Percentiles rank a stretch among this genome's conserved stretches.
Evolutionary conservation across 2,113 vertebrate genomes (phyloP).

Genomic region (Conger conger): DNA sequence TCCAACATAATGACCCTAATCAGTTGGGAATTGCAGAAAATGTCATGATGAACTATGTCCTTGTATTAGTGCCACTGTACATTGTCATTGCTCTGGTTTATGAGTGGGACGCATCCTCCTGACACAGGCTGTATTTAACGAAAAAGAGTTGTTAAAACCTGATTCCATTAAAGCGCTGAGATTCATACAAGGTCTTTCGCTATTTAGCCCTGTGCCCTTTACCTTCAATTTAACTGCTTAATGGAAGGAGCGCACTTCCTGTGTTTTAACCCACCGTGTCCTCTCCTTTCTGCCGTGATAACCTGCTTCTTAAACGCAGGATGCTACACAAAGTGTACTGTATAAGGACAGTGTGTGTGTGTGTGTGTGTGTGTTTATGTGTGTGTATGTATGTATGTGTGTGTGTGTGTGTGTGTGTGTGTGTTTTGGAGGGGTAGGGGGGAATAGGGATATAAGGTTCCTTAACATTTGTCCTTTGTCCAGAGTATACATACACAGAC

Average conservation of each 20-base stretch:
- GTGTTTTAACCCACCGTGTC: slow-evolving; percentile 49
- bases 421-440: slow-evolving; percentile 6
- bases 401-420: neutral
- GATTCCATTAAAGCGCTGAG: slow-evolving; percentile 90
- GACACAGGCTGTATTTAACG: slow-evolving; percentile 98
- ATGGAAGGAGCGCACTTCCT: slow-evolving; percentile 66
- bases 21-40: slow-evolving; percentile 99
- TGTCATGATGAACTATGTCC: slow-evolving; percentile 99
- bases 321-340: neutral
- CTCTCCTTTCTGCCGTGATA: slow-evolving; percentile 49
- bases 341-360: too few species aligned
- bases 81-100: slow-evolving; percentile 98
- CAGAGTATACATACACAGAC: neutral
- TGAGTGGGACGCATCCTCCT: slow-evolving; percentile 93
- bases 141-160: slow-evolving; percentile 96
- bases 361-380: too few species aligned
- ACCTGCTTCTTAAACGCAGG: slow-evolving; percentile 45
- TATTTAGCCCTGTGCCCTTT: slow-evolving; percentile 88
- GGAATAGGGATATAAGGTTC: neutral
- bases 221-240: slow-evolving; percentile 89
- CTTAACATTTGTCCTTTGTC: neutral
- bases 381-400: neutral
- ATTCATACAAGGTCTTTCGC: slow-evolving; percentile 88
- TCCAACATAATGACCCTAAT: slow-evolving; percentile 99
- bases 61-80: slow-evolving; percentile 99